Percentiles rank a stretch among this genome's conserved stretches.
phyloP scores from a whole-genome alignment of 2,113 vertebrate genomes.

The Hiodon tergisus region DNA sequence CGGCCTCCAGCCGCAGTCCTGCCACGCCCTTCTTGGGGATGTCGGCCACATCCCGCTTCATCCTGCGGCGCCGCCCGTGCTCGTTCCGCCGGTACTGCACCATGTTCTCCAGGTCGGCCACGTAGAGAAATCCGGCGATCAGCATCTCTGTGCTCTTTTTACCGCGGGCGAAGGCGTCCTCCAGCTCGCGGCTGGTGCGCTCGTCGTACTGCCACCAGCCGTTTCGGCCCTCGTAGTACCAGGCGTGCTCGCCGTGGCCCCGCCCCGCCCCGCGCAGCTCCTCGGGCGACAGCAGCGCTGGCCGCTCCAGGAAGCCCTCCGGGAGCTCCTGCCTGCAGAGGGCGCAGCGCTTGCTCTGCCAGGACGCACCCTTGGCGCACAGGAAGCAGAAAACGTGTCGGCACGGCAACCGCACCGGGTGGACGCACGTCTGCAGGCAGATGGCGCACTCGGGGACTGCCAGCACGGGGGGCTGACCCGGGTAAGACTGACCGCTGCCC shows the following conservation, averaged over 20 bases:
- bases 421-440: slow-evolving; percentile 90
- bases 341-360: slow-evolving; percentile 94
- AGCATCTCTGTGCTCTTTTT: slow-evolving; percentile 95
- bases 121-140: slow-evolving; percentile 90
- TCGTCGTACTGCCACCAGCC: slow-evolving; percentile 99
- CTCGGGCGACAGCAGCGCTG: slow-evolving; percentile 84
- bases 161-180: slow-evolving; percentile 87
- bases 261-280: slow-evolving; percentile 84
- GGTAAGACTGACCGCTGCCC: slow-evolving; percentile 58
- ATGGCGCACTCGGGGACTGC: slow-evolving; percentile 85
- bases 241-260: slow-evolving; percentile 73
- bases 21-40: slow-evolving; percentile 98
- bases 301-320: slow-evolving; percentile 91
- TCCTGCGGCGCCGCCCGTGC: slow-evolving; percentile 86
- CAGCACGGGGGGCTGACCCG: slow-evolving; percentile 60
- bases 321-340: slow-evolving; percentile 94
- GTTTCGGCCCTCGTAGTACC: slow-evolving; percentile 96
- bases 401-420: slow-evolving; percentile 91
- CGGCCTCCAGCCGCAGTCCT: slow-evolving; percentile 86
- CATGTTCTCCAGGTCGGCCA: slow-evolving; percentile 95
- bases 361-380: slow-evolving; percentile 93
- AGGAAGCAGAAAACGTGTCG: slow-evolving; percentile 94
- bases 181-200: slow-evolving; percentile 86
- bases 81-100: slow-evolving; percentile 95
- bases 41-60: slow-evolving; percentile 88